Evolutionary conservation across 2,797 vertebrate genomes (phyloP), one percentile per base, ranked within the genome.

Genomic region (Oryzias sinensis): DNA sequence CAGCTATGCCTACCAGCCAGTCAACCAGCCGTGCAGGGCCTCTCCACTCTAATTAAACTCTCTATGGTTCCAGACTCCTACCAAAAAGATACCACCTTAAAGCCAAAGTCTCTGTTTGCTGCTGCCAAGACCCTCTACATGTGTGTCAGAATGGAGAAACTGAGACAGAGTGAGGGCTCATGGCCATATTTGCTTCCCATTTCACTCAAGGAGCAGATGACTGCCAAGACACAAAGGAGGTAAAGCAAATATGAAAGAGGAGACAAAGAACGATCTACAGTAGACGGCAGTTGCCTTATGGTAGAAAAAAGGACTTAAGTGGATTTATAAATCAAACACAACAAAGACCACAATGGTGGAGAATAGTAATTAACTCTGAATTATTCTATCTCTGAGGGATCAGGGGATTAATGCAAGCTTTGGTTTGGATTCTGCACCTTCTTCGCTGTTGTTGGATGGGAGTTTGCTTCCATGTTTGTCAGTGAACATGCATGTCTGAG

Each of bases 31-130:
- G 80, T 83, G 81, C 80, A 80, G 79, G 80, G 75, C 55, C 62
- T 74, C 71, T 81, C 77, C 74, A 73, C 57, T 75, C 80, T 88
- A 85, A 91, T 90, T 88, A 90, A 88, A 85, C 79, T 81, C 78
- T 62, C 75, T 56, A 71, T 85, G 86, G 76, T 69, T 89, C 75
- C 81, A 69, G 77, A 82, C 68, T 53, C 69, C 62, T 67, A 81
- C 71, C 75, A 80, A 76, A 76, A 67, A 80, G 65, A 72, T 71
- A 62, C 67, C 68, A 70, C 67, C 71, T 70, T 59, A 18, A 13
- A 60, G 80, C 80, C 79, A 83, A 60, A 62, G 63, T 70, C 48
- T 47, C 54, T 84, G 77, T 83, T 79, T 86, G 77, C 81, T 72
- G 76, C 82, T 83, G 77, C 74, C 79, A 79, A 76, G 59, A 63